phyloP scores from a whole-genome alignment of 1,140 invertebrate genomes.

The Bombus superbus region DNA sequence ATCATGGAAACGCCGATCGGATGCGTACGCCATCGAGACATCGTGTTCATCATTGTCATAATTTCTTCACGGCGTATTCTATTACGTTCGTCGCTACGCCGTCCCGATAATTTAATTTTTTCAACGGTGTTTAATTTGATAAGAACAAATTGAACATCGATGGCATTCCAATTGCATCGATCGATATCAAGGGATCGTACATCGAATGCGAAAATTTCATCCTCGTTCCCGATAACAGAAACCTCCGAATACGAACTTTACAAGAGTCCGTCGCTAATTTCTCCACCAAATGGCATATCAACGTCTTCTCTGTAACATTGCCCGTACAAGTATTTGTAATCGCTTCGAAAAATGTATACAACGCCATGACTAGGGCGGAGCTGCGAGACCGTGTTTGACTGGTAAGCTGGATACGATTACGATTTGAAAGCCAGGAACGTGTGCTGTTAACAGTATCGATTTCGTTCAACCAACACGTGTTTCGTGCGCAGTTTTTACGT shows the following conservation, averaged over 20 bases:
- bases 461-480: background rate
- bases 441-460: conserved; percentile 43
- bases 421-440: conserved; percentile 52
- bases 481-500: too few relatives aligned
- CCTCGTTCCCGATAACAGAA: background rate
- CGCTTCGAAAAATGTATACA: conserved; percentile 46
- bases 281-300: conserved; percentile 9
- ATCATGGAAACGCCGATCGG: background rate
- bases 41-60: conserved; percentile 1
- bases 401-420: conserved; percentile 34
- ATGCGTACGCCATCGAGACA: background rate
- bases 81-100: background rate
- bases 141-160: background rate
- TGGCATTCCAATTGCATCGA: background rate
- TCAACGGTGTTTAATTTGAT: background rate
- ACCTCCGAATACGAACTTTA: background rate
- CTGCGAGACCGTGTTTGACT: conserved; percentile 6
- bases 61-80: background rate
- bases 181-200: background rate
- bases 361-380: conserved; percentile 38
- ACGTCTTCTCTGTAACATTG: conserved; percentile 18
- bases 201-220: background rate
- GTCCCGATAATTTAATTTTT: background rate
- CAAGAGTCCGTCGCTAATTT: background rate
- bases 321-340: background rate